Base-by-base conservation (phyloP, 1,140 invertebrate species). In the Nasonia vitripennis region DNA sequence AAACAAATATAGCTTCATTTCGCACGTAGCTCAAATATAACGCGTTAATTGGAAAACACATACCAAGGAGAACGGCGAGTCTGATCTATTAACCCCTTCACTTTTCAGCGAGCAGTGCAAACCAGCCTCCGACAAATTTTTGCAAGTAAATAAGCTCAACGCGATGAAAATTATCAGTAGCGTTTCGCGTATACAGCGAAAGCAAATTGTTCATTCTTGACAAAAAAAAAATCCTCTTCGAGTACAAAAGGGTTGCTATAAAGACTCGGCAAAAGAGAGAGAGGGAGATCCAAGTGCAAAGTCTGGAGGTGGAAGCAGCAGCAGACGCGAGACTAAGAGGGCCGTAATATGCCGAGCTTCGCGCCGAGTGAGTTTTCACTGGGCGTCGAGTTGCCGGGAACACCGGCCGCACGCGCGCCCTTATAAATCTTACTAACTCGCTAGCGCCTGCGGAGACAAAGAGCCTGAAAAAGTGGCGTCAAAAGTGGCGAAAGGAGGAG, bases 361-460 rank as follows among this genome's bases (percentile, higher is more conserved):
- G 74, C 67, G 74, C 67, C 70, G 82, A 78, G 73, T 14, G 51
- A 2, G 71, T 78, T 83, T 77, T 31, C 27, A 6, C 17, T n/a
- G 17, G 23, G 23, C 23, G n/a, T 71, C 4, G 23, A 3, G 23
- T 71, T 71, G 31, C 31, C 4, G 6, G 68, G 31, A 27, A 34
- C 68, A n/a, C 68, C 68, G 27, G 23, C 37, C 34, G 37, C 7
- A n/a, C 73, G 12, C 68, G 45, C 41, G 27, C 82, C 83, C 20
- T 80, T 80, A 85, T 85, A 85, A 85, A 85, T 85, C 83, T 80
- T 31, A 34, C 41, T 68, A 82, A 41, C 80, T 48, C 81, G 73
- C 55, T 23, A 12, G 2, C 23, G 51, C 12, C 12, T 27, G 62
- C 78, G 62, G 68, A 81, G 70, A 81, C 68, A 81, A 73, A 81